Evolutionary conservation across 2,797 vertebrate species (phyloP).

Genomic region (Geotrypetes seraphini): DNA sequence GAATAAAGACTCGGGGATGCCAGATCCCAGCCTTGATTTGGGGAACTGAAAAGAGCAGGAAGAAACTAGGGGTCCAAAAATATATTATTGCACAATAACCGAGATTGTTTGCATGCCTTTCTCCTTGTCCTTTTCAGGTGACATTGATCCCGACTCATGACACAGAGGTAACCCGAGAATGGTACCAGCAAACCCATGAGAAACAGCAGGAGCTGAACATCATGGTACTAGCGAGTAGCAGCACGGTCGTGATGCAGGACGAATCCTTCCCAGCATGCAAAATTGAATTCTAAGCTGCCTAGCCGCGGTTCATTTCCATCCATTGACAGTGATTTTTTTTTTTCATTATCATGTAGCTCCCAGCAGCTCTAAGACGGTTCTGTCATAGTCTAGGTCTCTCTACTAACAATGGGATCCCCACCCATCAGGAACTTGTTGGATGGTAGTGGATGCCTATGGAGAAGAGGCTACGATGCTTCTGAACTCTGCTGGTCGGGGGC

Average conservation of each 20-base stretch:
- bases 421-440: conserved; percentile 28
- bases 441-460: conserved; percentile 25
- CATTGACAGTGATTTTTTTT: conserved; percentile 26
- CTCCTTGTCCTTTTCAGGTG: conserved; percentile 71
- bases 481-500: conserved; percentile 31
- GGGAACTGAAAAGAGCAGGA: too few relatives aligned
- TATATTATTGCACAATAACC: too few relatives aligned
- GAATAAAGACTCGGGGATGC: too few relatives aligned
- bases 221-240: conserved; percentile 97
- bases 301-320: conserved; percentile 14
- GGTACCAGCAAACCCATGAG: conserved; percentile 98
- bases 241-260: conserved; percentile 98
- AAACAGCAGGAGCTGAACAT: conserved; percentile 94
- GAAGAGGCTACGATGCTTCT: conserved; percentile 14
- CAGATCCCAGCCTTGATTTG: too few relatives aligned
- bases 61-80: too few relatives aligned
- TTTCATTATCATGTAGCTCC: conserved; percentile 25
- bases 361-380: conserved; percentile 27
- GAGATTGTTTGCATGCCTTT: too few relatives aligned
- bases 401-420: conserved; percentile 27
- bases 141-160: conserved; percentile 96
- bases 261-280: conserved; percentile 98
- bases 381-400: conserved; percentile 31
- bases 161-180: conserved; percentile 92
- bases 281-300: conserved; percentile 84